Base-by-base conservation (phyloP, 2,113 vertebrate genomes). In the Thunnus thynnus region DNA sequence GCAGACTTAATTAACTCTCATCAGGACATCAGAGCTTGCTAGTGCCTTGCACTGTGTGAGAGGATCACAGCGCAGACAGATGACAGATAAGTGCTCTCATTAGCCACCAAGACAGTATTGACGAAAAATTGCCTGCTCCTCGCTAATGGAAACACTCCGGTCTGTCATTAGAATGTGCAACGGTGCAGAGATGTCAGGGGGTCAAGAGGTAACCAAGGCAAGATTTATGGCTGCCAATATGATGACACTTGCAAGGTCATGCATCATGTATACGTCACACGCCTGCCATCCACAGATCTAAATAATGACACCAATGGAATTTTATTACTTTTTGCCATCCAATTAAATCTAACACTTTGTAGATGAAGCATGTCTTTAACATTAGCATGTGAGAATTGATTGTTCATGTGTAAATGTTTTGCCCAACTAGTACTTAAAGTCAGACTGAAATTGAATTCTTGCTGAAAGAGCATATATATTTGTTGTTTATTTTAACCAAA, bases 1-100 rank as follows among this genome's bases (percentile, higher is more conserved):
- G 72, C 72, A 73, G 92, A 78, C 86, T 89, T 95, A 92, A 94
- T 94, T 91, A 91, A 76, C 89, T 84, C 90, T 91, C 88, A 80
- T 90, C 93, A 91, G 90, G 87, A 91, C 86, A 78, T 86, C 61
- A 63, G 70, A 80, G 84, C 58, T 54, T 4, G 11, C 82, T 52
- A 11, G 76, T 56, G 60, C 20, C 57, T 47, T 47, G 67, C 79
- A 30, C 76, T 51, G 48, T 68, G 80, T 71, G 88, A 88, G 79
- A 72, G 82, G 77, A 86, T 80, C 90, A 85, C 72, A 72, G 88
- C 47, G 32, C 67, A 74, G 77, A 80, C 76, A 84, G 85, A 92
- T 87, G 88, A 93, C 83, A 75, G 77, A 88, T 90, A 88, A 93
- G 84, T 85, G 83, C 74, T 86, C 80, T 87, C 89, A 93, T 92